phyloP scores from a whole-genome alignment of 2,888 invertebrate species.

The Coremacera marginata region DNA sequence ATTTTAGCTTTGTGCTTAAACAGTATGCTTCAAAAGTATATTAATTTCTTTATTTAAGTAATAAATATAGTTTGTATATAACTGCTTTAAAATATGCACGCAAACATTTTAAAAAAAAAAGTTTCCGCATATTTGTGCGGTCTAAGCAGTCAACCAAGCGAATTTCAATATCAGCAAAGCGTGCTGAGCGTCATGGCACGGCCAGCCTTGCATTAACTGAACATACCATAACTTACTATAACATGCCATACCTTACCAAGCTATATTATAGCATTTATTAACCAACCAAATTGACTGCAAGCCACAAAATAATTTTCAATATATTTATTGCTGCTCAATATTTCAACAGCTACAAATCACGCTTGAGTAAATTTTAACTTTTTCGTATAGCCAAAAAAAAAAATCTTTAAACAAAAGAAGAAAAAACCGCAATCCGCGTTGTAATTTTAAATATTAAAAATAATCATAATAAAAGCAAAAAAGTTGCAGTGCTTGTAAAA shows the following conservation, averaged over 20 bases:
- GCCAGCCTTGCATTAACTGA: not conserved
- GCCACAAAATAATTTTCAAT: constrained; percentile 50
- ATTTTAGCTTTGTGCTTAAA: too few relatives aligned
- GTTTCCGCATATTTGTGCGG: constrained; percentile 35
- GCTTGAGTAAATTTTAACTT: constrained; percentile 53
- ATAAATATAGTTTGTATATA: not conserved
- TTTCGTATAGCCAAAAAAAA: not conserved
- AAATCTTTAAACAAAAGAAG: too few relatives aligned
- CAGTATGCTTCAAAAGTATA: too few relatives aligned
- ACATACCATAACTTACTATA: not conserved
- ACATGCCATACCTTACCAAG: not conserved
- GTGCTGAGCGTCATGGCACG: not conserved
- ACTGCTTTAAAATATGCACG: not conserved
- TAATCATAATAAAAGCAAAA: too few relatives aligned
- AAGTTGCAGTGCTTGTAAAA: too few relatives aligned
- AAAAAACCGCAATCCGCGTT: too few relatives aligned
- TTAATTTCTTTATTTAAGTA: not conserved
- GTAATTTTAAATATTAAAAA: too few relatives aligned
- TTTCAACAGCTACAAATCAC: constrained; percentile 54
- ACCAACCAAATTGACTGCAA: not conserved
- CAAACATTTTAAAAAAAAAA: not conserved
- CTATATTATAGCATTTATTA: not conserved
- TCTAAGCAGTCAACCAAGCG: not conserved
- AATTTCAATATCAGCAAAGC: not conserved
- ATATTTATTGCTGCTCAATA: constrained; percentile 56